A percentile compares a stretch with the other conserved stretches of the same genome.
Conservation (phyloP, 2,113 vertebrate species). For the Tiliqua scincoides region DNA sequence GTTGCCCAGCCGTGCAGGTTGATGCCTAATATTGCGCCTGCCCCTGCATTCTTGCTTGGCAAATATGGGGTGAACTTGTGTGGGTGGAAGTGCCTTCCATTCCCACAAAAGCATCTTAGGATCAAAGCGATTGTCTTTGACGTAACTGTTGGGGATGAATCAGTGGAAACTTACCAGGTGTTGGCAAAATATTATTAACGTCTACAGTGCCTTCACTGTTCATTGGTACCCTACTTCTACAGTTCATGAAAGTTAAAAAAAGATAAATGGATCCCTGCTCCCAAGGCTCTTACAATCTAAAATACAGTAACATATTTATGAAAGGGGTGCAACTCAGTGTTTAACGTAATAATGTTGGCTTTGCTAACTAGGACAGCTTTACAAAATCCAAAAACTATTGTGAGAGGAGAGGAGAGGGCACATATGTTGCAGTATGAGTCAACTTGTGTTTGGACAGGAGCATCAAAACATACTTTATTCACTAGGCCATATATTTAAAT, state of each 20-base stretch:
- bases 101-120: no score
- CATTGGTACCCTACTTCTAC: no score
- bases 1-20: no score
- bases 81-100: no score
- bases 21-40: no score
- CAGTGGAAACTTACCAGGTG: neutral
- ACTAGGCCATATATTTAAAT: slow-evolving; percentile 50
- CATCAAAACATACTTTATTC: slow-evolving; percentile 56
- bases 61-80: no score
- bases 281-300: no score
- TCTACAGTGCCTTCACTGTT: neutral
- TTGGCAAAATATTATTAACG: neutral
- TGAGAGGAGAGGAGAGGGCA: slow-evolving; percentile 59
- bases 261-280: no score
- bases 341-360: slow-evolving; percentile 45
- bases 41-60: no score
- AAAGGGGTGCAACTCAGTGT: slow-evolving; percentile 41
- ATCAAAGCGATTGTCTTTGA: neutral
- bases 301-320: no score
- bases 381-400: slow-evolving; percentile 10
- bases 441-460: slow-evolving; percentile 59
- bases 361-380: slow-evolving; percentile 49
- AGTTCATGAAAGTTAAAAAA: no score
- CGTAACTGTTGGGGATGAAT: neutral
- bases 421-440: slow-evolving; percentile 41